phyloP scores from a whole-genome alignment of 2,888 invertebrate species.

The Lochmaea crataegi region DNA sequence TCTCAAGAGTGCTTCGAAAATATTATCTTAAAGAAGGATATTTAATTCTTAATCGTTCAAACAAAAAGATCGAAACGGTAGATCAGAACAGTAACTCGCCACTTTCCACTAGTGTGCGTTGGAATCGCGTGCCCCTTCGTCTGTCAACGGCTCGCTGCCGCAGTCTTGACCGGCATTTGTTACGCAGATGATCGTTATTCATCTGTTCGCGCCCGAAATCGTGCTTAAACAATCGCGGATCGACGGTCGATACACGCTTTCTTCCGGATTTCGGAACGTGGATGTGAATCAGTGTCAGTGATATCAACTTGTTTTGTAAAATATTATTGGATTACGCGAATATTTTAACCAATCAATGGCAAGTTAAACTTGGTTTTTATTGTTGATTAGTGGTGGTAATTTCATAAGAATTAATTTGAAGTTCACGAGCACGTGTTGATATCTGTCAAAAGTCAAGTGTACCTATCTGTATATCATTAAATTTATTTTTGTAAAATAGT shows the following conservation, averaged over 20 bases:
- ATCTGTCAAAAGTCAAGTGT: not conserved
- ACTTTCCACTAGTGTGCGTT: slow-evolving; percentile 36
- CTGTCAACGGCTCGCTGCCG: slow-evolving; percentile 55
- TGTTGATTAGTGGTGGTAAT: not conserved
- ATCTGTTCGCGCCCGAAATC: slow-evolving; percentile 51
- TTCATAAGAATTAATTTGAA: not conserved
- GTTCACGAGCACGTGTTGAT: not conserved
- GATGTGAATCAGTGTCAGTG: slow-evolving; percentile 21
- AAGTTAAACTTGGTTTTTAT: not conserved
- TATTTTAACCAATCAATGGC: not conserved
- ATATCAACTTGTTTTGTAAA: not conserved
- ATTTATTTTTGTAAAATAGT: too few species aligned
- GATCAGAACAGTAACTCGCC: slow-evolving; percentile 55
- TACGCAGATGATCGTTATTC: slow-evolving; percentile 53
- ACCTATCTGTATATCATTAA: not conserved
- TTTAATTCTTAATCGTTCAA: not conserved
- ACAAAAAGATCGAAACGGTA: slow-evolving; percentile 55
- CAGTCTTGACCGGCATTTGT: slow-evolving; percentile 59
- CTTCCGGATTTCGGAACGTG: slow-evolving; percentile 12
- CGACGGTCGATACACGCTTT: slow-evolving; percentile 25
- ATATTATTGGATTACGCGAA: slow-evolving; percentile 14
- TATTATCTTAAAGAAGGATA: not conserved
- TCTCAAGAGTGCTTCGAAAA: too few species aligned
- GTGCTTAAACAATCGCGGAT: slow-evolving; percentile 53
- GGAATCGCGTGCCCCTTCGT: slow-evolving; percentile 43